A percentile compares a stretch with the other conserved stretches of the same genome.
Conservation (phyloP, 2,113 vertebrate genomes). For the Amphilophus citrinellus region DNA sequence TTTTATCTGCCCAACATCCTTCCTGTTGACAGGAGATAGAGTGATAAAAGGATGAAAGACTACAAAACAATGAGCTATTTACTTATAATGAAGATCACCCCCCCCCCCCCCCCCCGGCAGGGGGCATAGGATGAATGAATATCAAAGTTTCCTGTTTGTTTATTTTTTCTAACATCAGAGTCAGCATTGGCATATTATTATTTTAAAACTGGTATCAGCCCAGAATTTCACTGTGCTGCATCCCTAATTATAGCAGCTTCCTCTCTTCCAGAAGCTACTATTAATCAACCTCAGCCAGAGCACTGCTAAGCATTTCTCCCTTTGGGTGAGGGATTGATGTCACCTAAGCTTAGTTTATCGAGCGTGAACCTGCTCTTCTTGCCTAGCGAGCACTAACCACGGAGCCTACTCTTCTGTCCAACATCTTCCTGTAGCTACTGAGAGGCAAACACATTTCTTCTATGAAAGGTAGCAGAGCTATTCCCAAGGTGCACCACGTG, state of each 20-base stretch:
- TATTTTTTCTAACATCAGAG: background rate
- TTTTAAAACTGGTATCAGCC: background rate
- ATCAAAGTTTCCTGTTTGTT: background rate
- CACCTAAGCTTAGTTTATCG: constrained; percentile 65
- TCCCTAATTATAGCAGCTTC: constrained; percentile 52
- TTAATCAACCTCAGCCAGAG: constrained; percentile 64
- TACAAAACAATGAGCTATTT: background rate
- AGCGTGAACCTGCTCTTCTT: constrained; percentile 49
- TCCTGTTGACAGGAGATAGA: background rate
- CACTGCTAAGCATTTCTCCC: constrained; percentile 47
- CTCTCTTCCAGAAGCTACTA: constrained; percentile 34
- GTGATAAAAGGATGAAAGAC: background rate
- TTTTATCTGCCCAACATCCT: background rate
- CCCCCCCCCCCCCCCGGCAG: background rate
- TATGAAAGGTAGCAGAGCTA: constrained; percentile 40
- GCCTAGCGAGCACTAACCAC: constrained; percentile 37
- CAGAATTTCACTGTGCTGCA: constrained; percentile 1
- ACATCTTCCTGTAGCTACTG: background rate
- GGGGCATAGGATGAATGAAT: background rate
- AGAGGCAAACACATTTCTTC: constrained; percentile 43
- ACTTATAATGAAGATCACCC: background rate
- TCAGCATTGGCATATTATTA: background rate
- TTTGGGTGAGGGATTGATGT: constrained; percentile 68
- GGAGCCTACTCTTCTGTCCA: constrained; percentile 16
- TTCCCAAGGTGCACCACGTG: constrained; percentile 24